These are phyloP conservation scores for Halictus ligatus DNA, from an alignment of 2,888 invertebrate species.

Conservation along the genomic window DNA sequence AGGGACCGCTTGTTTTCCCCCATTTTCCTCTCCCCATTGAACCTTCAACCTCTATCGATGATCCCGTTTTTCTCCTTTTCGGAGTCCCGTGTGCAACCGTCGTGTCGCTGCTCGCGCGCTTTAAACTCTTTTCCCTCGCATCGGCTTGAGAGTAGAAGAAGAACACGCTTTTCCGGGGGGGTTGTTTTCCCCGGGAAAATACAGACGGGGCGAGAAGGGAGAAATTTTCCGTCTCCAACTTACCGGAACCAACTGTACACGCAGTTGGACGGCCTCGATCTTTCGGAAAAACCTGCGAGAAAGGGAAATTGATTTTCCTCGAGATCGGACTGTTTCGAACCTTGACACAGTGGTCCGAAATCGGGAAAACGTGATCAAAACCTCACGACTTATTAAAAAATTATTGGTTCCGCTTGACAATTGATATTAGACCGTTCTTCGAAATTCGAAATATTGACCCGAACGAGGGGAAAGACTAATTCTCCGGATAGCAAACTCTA, in stretches of 20 bases:
- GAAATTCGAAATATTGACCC: no score
- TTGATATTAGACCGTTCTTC: no score
- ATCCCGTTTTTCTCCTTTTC: neutral
- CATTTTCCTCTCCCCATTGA: neutral
- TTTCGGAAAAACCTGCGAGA: neutral
- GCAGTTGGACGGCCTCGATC: neutral
- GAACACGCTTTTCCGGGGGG: neutral
- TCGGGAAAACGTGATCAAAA: no score
- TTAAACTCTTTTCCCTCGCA: neutral
- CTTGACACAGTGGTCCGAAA: no score
- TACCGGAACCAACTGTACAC: no score
- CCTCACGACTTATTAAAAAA: no score
- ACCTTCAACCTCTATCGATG: neutral
- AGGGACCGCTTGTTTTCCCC: slow-evolving; percentile 9
- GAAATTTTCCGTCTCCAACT: neutral
- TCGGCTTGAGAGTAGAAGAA: neutral
- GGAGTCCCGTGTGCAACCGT: neutral
- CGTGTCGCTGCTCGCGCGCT: neutral
- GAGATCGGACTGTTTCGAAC: neutral
- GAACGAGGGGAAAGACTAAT: no score
- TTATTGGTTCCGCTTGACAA: no score
- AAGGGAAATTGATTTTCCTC: neutral
- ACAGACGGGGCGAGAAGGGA: neutral
- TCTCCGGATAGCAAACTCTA: no score
- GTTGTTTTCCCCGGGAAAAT: neutral